Evolutionary conservation across 2,113 vertebrate species (phyloP), one percentile per base, ranked within the genome.

Genomic region (Pelodiscus sinensis): DNA sequence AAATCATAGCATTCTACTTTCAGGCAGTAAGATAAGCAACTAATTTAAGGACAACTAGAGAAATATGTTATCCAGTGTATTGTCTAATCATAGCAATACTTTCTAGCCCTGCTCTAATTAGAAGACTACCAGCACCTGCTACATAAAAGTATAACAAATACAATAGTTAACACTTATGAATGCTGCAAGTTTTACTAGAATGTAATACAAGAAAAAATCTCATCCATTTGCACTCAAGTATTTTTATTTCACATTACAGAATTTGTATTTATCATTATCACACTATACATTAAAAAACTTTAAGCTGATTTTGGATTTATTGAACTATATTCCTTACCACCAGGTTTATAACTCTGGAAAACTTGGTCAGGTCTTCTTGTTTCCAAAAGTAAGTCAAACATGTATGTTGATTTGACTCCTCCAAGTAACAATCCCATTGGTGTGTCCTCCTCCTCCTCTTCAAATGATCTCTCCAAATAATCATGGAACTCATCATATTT

Each of bases 401-500:
- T 99, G 83, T 99, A 99, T 0, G 99, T 99, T 91, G 99, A 99
- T 94, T 99, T 99, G 87, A 99, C 98, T 38, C 99, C 99, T 85
- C 99, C 99, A 8, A 99, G 98, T 25, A 99, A 98, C 87, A 99
- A 97, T 54, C 99, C 99, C 99, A 99, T 99, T 2, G 98, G 98
- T 3, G 99, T 99, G 90, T 99, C 99, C 96, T 97, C 97, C 85
- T 99, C 99, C 96, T 97, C 97, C 85, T 99, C 99, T 97, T 99
- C 99, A 0, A 99, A 99, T 0, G 99, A 99, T 79, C 99, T 98
- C 90, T 99, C 99, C 93, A 99, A 97, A 96, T 99, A 99, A 98
- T 99, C 99, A 3, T 99, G 99, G 94, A 99, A 99, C 97, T 99
- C 99, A 52, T 99, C 99, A 0, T 99, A 99, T 90, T 99, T 99